These are phyloP conservation scores for Melipona quadrifasciata DNA, from an alignment of 1,140 invertebrate genomes.

Conservation along the genomic window DNA sequence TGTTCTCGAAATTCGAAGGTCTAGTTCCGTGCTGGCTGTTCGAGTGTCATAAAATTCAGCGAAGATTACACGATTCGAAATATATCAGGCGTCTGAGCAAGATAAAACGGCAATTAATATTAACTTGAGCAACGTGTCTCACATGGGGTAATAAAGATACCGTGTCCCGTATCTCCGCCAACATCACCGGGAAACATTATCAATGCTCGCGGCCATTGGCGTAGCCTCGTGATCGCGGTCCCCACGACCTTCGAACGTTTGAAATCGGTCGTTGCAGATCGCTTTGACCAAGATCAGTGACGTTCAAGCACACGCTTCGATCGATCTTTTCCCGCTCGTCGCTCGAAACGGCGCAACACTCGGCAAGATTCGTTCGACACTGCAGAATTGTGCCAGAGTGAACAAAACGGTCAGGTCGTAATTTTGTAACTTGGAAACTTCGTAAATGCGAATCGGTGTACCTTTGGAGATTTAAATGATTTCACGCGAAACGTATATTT, in stretches of 20 bases:
- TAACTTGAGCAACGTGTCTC: conserved; percentile 68
- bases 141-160: conserved; percentile 80
- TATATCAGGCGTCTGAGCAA: conserved; percentile 74
- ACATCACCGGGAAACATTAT: conserved; percentile 72
- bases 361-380: too few species aligned
- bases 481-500: too few species aligned
- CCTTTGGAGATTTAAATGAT: too few species aligned
- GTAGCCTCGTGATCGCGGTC: conserved; percentile 42
- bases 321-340: background rate
- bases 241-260: conserved; percentile 24
- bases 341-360: background rate
- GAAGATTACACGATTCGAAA: conserved; percentile 73
- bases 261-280: background rate
- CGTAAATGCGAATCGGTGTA: too few species aligned
- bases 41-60: conserved; percentile 66
- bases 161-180: conserved; percentile 63
- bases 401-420: too few species aligned
- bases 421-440: background rate
- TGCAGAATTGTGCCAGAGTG: too few species aligned
- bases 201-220: conserved; percentile 61
- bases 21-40: conserved; percentile 40
- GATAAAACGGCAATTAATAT: conserved; percentile 81
- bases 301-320: background rate
- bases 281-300: conserved; percentile 54
- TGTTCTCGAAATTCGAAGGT: conserved; percentile 44